Base-by-base conservation (phyloP, 2,113 vertebrate species). In the Clinocottus analis region DNA sequence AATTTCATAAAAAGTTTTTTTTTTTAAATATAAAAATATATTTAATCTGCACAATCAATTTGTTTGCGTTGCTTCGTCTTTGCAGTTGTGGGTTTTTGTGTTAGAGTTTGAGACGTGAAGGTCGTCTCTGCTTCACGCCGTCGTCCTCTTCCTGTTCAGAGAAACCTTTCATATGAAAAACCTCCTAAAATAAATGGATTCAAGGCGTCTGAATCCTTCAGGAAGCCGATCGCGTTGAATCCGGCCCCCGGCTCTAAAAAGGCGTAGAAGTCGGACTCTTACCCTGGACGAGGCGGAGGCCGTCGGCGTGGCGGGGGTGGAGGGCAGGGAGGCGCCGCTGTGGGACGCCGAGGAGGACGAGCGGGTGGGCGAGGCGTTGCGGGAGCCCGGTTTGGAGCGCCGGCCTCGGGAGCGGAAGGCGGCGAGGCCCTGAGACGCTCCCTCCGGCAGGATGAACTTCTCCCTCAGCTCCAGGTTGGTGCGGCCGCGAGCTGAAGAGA, bases 401-500 rank as follows among this genome's bases (percentile, higher is more conserved):
- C 98, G 95, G 35, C 98, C 98, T 53, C 97, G 94, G 0, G 97
- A 97, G 0, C 98, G 95, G 96, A 99, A 99, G 0, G 97, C 96
- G 0, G 97, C 97, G 95, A 99, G 96, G 7, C 97, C 96, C 91
- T 97, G 96, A 1, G 98, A 96, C 2, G 96, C 96, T 21, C 97
- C 98, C 60, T 99, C 98, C 0, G 97, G 97, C 10, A 99, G 92
- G 92, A 99, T 99, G 93, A 99, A 99, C 86, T 99, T 99, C 93
- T 99, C 98, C 55, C 98, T 93, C 59, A 99, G 95, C 87, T 99
- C 98, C 43, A 99, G 95, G 95, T 99, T 99, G 84, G 98, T 99
- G 72, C 98, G 95, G 47, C 98, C 98, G 27, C 98, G 97, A 49
- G 98, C 98, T 99, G 93, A 17, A 82, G 62, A 70, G 56, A 77